Evolutionary conservation across 2,797 vertebrate genomes (phyloP).

Genomic region (Gorsachius magnificus): DNA sequence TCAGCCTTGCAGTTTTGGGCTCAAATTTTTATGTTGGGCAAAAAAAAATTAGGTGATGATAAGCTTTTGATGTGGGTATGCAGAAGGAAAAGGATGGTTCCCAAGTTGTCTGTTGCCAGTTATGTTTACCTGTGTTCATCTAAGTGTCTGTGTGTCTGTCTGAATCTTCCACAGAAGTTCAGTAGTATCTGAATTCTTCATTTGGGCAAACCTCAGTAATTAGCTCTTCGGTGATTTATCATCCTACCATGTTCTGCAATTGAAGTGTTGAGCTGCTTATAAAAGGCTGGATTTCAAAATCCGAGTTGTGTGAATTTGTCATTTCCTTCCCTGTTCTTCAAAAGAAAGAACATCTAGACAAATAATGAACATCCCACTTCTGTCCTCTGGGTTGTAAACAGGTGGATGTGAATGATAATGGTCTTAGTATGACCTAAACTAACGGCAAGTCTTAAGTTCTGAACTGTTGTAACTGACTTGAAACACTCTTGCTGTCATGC

Average conservation of each 20-base stretch:
- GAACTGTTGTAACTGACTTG: neutral
- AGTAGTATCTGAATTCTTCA: neutral
- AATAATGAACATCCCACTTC: neutral
- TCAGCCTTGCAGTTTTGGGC: neutral
- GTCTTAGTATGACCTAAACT: neutral
- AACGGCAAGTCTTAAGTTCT: neutral
- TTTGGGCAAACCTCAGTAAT: neutral
- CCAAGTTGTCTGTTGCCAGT: neutral
- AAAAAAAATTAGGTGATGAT: neutral
- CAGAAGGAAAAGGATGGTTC: neutral
- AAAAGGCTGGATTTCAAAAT: neutral
- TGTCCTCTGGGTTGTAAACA: neutral
- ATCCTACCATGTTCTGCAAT: neutral
- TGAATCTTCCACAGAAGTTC: neutral
- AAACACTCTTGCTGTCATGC: accelerated
- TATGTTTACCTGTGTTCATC: neutral
- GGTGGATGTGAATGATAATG: accelerated
- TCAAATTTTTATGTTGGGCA: neutral
- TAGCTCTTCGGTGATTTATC: neutral
- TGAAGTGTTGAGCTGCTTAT: neutral
- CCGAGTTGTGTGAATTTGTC: neutral
- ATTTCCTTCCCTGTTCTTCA: neutral
- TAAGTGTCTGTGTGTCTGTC: neutral
- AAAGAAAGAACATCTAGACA: neutral
- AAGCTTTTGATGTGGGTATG: neutral